phyloP scores from a whole-genome alignment of 2,113 vertebrate genomes.

The Bos taurus region DNA sequence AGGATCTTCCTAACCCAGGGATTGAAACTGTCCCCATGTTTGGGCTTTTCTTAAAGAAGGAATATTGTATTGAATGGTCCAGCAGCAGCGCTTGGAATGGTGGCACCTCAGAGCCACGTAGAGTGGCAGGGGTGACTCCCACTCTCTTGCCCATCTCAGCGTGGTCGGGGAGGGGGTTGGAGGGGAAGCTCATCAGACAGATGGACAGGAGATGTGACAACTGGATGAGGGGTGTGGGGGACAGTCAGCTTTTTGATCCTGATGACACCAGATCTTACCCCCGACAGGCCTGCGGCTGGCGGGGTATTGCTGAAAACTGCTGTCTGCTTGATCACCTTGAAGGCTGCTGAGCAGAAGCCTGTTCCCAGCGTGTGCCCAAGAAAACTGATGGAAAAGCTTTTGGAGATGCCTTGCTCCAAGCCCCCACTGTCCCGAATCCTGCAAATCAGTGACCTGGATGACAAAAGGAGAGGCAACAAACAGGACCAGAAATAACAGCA shows the following conservation, averaged over 20 bases:
- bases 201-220: background rate
- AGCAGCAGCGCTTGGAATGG: background rate
- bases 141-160: background rate
- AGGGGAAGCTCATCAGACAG: background rate
- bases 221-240: background rate
- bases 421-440: background rate
- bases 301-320: background rate
- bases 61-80: background rate
- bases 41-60: background rate
- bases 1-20: background rate
- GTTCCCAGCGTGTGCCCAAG: background rate
- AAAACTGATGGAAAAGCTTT: background rate
- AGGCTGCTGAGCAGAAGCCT: background rate
- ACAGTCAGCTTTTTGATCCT: background rate
- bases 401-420: background rate
- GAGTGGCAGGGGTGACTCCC: background rate
- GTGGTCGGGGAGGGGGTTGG: background rate
- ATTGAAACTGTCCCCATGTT: background rate
- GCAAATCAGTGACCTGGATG: background rate
- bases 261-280: background rate
- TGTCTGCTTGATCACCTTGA: background rate
- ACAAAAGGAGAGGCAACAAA: background rate
- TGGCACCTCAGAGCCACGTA: background rate
- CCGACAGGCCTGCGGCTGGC: background rate
- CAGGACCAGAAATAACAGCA: background rate